Evolutionary conservation across 2,113 vertebrate species (phyloP).

Genomic region (Charadrius vociferus): DNA sequence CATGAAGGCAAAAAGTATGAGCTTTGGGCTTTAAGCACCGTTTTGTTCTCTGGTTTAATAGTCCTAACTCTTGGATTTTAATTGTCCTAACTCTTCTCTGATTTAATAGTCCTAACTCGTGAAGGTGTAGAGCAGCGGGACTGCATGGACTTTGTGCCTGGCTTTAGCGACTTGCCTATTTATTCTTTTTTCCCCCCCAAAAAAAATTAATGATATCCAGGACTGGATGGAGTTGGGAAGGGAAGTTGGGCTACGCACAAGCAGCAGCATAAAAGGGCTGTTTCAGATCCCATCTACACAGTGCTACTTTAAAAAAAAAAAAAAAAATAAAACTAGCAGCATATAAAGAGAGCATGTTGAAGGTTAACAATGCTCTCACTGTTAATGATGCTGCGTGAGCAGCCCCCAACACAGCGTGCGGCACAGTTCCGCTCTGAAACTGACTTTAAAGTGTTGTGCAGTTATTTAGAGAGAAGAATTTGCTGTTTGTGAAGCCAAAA

Average conservation of each 20-base stretch:
- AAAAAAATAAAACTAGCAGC: not conserved
- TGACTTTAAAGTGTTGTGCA: not conserved
- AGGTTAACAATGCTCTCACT: slow-evolving; percentile 32
- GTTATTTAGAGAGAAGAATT: not conserved
- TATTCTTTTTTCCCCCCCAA: accelerated
- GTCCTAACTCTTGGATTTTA: not conserved
- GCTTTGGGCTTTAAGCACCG: not conserved
- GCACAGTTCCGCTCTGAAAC: not conserved
- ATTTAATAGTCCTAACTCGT: not conserved
- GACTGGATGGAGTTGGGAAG: not conserved
- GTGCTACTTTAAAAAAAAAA: not conserved
- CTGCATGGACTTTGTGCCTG: not conserved
- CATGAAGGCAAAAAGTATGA: not conserved
- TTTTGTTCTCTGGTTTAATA: not conserved
- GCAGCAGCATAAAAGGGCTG: not conserved
- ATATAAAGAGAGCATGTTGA: not conserved
- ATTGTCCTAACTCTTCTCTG: not conserved
- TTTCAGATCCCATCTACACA: not conserved
- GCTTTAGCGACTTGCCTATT: accelerated
- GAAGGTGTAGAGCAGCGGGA: not conserved
- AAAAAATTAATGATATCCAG: not conserved
- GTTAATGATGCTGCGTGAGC: not conserved
- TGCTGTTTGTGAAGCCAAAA: not conserved
- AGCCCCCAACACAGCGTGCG: not conserved
- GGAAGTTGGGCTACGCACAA: not conserved